Evolutionary conservation across 2,888 invertebrate species (phyloP).

Genomic region (Lepidochitona cinerea): DNA sequence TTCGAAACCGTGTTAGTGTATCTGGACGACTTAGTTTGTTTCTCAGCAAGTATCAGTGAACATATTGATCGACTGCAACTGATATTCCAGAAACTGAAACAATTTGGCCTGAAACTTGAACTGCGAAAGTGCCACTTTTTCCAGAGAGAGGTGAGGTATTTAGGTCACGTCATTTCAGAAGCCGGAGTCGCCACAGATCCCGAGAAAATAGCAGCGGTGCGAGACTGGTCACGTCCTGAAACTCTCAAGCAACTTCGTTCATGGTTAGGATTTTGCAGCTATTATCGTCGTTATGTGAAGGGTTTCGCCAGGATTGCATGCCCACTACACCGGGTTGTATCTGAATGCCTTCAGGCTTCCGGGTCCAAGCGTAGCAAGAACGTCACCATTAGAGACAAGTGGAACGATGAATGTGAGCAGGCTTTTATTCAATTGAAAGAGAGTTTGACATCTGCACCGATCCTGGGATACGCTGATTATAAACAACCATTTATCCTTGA

Average conservation of each 20-base stretch:
- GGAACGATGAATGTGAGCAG: neutral
- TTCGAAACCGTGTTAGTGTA: constrained; percentile 6
- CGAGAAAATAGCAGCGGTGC: constrained; percentile 15
- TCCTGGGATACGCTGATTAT: constrained; percentile 1
- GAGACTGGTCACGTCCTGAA: neutral
- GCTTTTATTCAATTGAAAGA: constrained; percentile 3
- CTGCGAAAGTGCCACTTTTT: constrained; percentile 4
- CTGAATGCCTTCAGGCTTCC: neutral
- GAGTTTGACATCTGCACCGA: neutral
- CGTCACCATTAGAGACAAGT: neutral
- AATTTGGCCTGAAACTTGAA: constrained; percentile 11
- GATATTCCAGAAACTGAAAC: constrained; percentile 4
- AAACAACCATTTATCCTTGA: neutral
- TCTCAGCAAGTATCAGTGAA: neutral
- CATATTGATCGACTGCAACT: neutral
- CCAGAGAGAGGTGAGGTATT: neutral
- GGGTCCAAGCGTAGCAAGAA: neutral
- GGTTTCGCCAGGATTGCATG: constrained; percentile 4
- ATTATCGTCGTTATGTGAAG: constrained; percentile 6
- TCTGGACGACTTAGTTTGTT: constrained; percentile 9
- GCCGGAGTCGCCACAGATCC: neutral
- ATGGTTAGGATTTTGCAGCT: neutral
- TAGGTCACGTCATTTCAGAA: constrained; percentile 17
- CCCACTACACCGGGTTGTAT: neutral
- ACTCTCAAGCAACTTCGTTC: constrained; percentile 1